Evolutionary conservation across 2,797 vertebrate genomes (phyloP), one percentile per base, ranked within the genome.

Genomic region (Hephaestus fuliginosus): DNA sequence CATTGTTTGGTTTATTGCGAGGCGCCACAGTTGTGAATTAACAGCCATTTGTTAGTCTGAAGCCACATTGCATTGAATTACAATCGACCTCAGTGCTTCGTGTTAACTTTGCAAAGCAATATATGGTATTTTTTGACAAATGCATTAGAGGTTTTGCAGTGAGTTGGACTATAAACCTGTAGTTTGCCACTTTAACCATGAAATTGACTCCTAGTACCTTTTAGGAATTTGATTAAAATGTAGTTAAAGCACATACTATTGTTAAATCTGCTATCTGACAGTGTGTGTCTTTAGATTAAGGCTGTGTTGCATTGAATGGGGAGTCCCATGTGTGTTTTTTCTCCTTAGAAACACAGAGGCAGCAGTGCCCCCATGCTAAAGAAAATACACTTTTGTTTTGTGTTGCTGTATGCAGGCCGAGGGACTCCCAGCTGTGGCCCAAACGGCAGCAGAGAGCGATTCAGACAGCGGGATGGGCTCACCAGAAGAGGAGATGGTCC

Each of bases 381-480:
- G 44, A 70, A 78, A 58, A 15, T 43, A 0, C 9, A 30, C 1
- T 41, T 57, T 14, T 55, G 15, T 68, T 28, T 67, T 28, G 11
- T 77, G 3, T 76, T 9, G 8, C 44, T 78, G 58, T 57, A 39
- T 30, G 43, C 88, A 95, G 95, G 84, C 46, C 3, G 91, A 92
- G 11, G 89, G 22, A 64, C 78, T 90, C n/a, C 87, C 89, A 41
- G 72, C 73, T 25, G 85, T 58, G 63, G 52, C 48, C 43, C 88
- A 65, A 51, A 78, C 90, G 1, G 75, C 75, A 6, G 64, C 86
- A 5, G 91, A 88, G 78, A 94, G 94, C 17, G 95, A 96, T 70
- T 94, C 94, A 11, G 96, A 96, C 90, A 96, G 96, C 28, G 96
- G 96, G 48, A 91, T 96, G 92, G 90, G 95, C 15, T 96, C 96